Evolutionary conservation across 1,140 invertebrate species (phyloP).

Genomic region (Bombus vancouverensis): DNA sequence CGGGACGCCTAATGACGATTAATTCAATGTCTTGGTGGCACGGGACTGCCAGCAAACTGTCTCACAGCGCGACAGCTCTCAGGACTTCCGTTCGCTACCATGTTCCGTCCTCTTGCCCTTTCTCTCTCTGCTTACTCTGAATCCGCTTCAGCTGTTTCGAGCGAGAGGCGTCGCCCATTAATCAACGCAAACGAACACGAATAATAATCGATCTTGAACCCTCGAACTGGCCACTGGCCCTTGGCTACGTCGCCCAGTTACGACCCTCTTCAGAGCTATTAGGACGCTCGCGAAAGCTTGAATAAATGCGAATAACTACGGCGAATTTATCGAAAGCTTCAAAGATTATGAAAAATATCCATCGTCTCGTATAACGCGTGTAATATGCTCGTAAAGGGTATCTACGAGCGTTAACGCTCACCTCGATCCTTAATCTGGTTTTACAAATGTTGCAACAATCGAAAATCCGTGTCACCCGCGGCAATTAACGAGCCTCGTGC

Average conservation of each 20-base stretch:
- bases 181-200: slow-evolving; percentile 55
- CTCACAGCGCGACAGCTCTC: slow-evolving; percentile 49
- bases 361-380: no score
- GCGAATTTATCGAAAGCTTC: background rate
- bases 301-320: background rate
- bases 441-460: background rate
- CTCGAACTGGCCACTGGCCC: background rate
- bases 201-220: slow-evolving; percentile 61
- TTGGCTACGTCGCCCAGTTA: background rate
- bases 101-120: background rate
- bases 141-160: slow-evolving; percentile 22
- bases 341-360: background rate
- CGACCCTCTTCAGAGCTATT: background rate
- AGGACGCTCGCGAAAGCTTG: background rate
- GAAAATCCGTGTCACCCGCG: background rate
- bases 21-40: slow-evolving; percentile 67
- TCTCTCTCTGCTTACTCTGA: background rate
- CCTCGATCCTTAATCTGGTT: background rate
- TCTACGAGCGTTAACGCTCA: no score
- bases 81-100: slow-evolving; percentile 24
- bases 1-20: slow-evolving; percentile 71
- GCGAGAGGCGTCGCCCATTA: slow-evolving; percentile 42
- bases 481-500: slow-evolving; percentile 1
- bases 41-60: slow-evolving; percentile 7
- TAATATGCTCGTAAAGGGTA: no score